Base-by-base conservation (phyloP, 1,140 invertebrate species). In the Drosophila orosa region DNA sequence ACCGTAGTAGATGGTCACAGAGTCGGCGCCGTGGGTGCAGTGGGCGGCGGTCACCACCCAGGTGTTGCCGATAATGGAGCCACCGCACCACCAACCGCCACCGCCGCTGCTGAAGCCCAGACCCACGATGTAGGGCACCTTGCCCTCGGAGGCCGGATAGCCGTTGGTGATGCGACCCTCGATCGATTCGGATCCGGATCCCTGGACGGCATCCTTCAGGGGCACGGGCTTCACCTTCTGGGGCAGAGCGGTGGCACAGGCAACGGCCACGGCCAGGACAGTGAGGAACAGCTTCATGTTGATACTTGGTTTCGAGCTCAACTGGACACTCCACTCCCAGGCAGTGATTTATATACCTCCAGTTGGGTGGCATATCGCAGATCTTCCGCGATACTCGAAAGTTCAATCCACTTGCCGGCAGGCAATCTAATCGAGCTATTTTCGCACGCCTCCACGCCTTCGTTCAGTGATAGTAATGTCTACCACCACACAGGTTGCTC, bases 31-130 rank as follows among this genome's bases (percentile, higher is more conserved):
- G 15, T 48, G 29, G 8, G 61, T 66, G 42, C 84, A 87, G 31
- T 90, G 89, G 15, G 58, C 75, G 8, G 78, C 77, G 4, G 93
- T 93, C n/a, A 91, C 60, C 13, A 94, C 94, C 57, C 91, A 92
- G 48, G 92, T 90, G 24, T 94, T 91, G 66, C 92, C 93, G 9
- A 95, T 93, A 52, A 95, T 80, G 35, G 94, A 94, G 19, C 94
- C 95, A 12, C 95, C 92, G 93, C 71, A 91, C 94, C 59, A 93
- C 93, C 39, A 92, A 62, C 58, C 94, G 87, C 85, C 80, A 92
- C 44, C 73, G 93, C 94, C 93, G 93, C 55, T 37, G 63, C 29
- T 48, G 50, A 24, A 81, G 74, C 37, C 66, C 50, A 61, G 71
- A 33, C 55, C 66, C 9, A 91, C 92, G 68, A 93, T 92, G 62